Conservation (phyloP, 1,140 invertebrate species). For the Bombus sylvicola region DNA sequence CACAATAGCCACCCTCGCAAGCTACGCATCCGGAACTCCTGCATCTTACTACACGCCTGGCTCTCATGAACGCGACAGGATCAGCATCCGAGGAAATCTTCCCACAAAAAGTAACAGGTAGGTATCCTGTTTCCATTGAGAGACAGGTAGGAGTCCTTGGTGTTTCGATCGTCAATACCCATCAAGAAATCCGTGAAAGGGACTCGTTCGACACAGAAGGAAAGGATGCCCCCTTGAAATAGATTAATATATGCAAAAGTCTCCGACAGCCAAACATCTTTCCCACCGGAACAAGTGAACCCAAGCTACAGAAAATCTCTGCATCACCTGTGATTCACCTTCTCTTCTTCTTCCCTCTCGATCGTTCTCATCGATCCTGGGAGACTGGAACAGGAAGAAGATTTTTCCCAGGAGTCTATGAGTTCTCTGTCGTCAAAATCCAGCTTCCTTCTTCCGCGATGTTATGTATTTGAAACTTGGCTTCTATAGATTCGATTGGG, state of each 20-base stretch:
- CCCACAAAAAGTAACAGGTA: slow-evolving; percentile 80
- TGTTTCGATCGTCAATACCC: slow-evolving; percentile 59
- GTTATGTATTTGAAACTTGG: background rate
- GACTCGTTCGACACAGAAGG: slow-evolving; percentile 51
- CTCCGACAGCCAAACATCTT: slow-evolving; percentile 54
- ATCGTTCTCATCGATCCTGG: slow-evolving; percentile 36
- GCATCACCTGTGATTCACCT: slow-evolving; percentile 74
- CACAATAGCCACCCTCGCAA: slow-evolving; percentile 38
- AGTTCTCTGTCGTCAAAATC: slow-evolving; percentile 30
- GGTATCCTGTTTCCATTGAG: slow-evolving; percentile 79
- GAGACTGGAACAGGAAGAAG: slow-evolving; percentile 19
- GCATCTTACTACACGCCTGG: slow-evolving; percentile 55
- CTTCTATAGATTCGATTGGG: no score
- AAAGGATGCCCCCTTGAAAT: slow-evolving; percentile 72
- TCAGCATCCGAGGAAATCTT: slow-evolving; percentile 72
- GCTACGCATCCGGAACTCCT: slow-evolving; percentile 51
- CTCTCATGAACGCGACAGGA: slow-evolving; percentile 64
- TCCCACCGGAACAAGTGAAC: slow-evolving; percentile 78
- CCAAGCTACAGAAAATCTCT: slow-evolving; percentile 11
- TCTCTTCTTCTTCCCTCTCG: slow-evolving; percentile 23
- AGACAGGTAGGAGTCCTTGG: slow-evolving; percentile 74
- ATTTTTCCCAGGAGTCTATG: slow-evolving; percentile 52
- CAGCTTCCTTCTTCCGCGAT: background rate
- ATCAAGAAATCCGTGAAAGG: slow-evolving; percentile 60
- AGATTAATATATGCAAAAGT: slow-evolving; percentile 82